Base-by-base conservation (phyloP, 2,888 invertebrate genomes). In the Adineta ricciae region DNA sequence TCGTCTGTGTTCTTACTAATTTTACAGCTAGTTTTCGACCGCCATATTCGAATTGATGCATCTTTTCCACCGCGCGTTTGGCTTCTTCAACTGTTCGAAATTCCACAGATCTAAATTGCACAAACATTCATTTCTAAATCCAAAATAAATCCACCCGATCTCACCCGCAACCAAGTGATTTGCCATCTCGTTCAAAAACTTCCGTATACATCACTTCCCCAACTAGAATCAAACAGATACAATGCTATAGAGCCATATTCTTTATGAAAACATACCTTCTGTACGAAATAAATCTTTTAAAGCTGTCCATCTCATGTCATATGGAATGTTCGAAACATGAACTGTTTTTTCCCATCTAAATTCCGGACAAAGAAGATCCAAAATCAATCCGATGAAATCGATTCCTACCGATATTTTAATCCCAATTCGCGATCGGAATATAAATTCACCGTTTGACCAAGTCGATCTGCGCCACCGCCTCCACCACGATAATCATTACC, bases 291-390 rank as follows among this genome's bases (percentile, higher is more conserved):
- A 92, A 92, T 97, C 97, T 91, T 99, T 99, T 84, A 99, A 92
- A 90, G 98, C 97, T 89, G 97, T 96, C 98, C 98, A 98, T 87
- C 96, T 94, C 89, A 94, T 95, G 89, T 99, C 97, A 90, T 96
- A 99, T 0, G 98, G 96, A 90, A 99, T 96, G 91, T 97, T 97
- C 14, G 95, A 95, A 84, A 97, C 94, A 90, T 95, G 95, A 87
- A 96, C 93, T 87, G 95, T 92, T 84, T 88, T 88, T n/a, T 88
- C 85, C 84, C 83, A 85, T 56, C 82, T 84, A 72, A 84, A 86
- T 46, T 84, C 32, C 14, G n/a, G n/a, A n/a, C n/a, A n/a, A n/a
- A n/a, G n/a, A n/a, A n/a, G n/a, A n/a, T n/a, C n/a, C n/a, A 32
- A 38, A 24, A 0, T 11, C 21, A 1, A 78, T 78, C 7, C 9